Base-by-base conservation (phyloP, 2,888 invertebrate genomes). In the Tetragonula carbonaria region DNA sequence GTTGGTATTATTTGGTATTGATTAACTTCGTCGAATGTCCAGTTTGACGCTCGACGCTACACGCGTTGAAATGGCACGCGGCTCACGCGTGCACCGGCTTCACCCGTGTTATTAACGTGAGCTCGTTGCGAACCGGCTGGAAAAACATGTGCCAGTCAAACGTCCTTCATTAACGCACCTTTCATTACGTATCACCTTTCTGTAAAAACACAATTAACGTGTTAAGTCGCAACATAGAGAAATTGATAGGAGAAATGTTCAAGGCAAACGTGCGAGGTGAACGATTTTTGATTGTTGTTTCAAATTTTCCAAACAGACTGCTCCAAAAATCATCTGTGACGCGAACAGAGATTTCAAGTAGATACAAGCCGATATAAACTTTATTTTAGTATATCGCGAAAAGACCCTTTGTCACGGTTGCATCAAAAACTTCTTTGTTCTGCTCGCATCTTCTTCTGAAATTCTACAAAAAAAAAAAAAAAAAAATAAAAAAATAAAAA, bases 1-100 rank as follows among this genome's bases (percentile, higher is more conserved):
- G 18, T 55, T 13, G 63, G 59, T 65, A 78, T 45, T 45, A 45
- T 86, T 81, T 86, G 63, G 38, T 76, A 84, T 81, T 73, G 75
- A 81, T 81, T 84, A 86, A 86, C 75, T 62, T 55, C 63, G 13
- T 13, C 65, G 62, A 13, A 13, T 23, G 50, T 38, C 14, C 72
- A 28, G 50, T 14, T n/a, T 55, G 21, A 51, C 66, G 57, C 51
- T 67, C 71, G 38, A 4, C 33, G 50, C 74, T 72, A 45, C 8
- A 18, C 66, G 38, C 72, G 63, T 77, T 70, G 57, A 78, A 74
- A 72, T 78, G 51, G 45, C 11, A 14, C 33, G 28, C 38, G 21
- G 4, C 13, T 21, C 21, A 4, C 70, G 67, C 21, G 67, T n/a
- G 55, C 62, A 71, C 63, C 33, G 55, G 28, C 38, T 57, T 51